Evolutionary conservation across 2,888 invertebrate species (phyloP), one percentile per base, ranked within the genome.

Genomic region (Acheta domesticus): DNA sequence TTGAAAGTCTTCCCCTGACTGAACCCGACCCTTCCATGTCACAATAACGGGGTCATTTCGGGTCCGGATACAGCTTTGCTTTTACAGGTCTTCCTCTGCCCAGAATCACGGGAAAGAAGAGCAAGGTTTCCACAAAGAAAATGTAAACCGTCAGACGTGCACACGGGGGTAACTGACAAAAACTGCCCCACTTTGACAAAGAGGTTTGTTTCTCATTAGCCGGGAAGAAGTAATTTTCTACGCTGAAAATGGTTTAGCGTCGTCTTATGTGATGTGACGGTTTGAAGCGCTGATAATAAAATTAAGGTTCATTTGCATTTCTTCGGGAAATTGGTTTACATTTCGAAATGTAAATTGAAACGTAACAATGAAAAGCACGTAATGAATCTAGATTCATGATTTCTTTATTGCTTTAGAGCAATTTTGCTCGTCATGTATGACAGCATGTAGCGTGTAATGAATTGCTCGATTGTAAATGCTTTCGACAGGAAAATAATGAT

Each of bases 271-370:
- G 14, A n/a, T 62, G 62, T n/a, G 62, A 62, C 14, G n/a, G n/a
- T 14, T 62, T 62, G 62, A 62, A 62, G 62, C 16, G n/a, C 14
- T 5, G 62, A 3, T 62, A 62, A 62, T 62, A 62, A 11, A 62
- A 62, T 62, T n/a, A 62, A 62, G 62, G 36, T n/a, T 62, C 62
- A 62, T 62, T 62, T 62, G 19, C 62, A 62, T 62, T 62, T 62
- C 62, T 62, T 62, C 62, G n/a, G 62, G 8, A 19, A 12, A 62
- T 62, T 62, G 14, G 62, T 5, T 62, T 11, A 62, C 16, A 8
- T n/a, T 62, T 62, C 16, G 62, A 14, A 62, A 62, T 19, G 62
- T 62, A 19, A 62, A 62, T n/a, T 62, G 62, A 62, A 62, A 62
- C 14, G 62, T 12, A 62, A 62, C 62, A 62, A 62, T 62, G n/a